Evolutionary conservation across 2,888 invertebrate species (phyloP).

Genomic region (Serrognathus titanus): DNA sequence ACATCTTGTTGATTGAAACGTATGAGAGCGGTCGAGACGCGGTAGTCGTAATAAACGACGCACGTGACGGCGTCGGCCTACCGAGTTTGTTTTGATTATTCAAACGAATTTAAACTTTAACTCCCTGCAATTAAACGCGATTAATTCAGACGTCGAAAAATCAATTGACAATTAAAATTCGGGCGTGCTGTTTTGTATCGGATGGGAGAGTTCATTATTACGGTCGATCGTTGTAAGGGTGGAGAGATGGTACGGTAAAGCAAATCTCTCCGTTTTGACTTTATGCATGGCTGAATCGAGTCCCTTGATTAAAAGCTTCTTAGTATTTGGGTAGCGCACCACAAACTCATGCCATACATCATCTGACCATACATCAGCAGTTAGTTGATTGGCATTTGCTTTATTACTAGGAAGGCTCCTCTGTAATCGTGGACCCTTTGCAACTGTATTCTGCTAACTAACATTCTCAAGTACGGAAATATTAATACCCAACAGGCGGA

Average conservation of each 20-base stretch:
- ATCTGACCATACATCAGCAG: background rate
- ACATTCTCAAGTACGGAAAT: too few relatives aligned
- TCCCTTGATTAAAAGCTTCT: slow-evolving; percentile 1
- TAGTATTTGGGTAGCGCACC: slow-evolving; percentile 1
- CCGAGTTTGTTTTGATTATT: too few relatives aligned
- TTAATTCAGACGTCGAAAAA: too few relatives aligned
- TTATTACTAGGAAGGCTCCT: too few relatives aligned
- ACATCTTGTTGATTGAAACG: background rate
- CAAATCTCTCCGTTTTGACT: slow-evolving; percentile 2
- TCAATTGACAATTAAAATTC: too few relatives aligned
- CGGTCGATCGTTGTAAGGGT: background rate
- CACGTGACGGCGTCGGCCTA: background rate
- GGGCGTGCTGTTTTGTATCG: too few relatives aligned
- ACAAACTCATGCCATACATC: background rate
- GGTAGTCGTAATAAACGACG: background rate
- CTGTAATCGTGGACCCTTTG: too few relatives aligned
- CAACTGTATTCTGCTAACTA: too few relatives aligned
- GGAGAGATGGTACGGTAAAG: background rate
- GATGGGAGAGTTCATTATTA: too few relatives aligned
- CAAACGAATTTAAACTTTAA: too few relatives aligned
- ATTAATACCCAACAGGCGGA: too few relatives aligned
- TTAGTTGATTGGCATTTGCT: background rate
- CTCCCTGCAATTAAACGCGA: too few relatives aligned
- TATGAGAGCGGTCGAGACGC: background rate
- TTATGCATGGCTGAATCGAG: background rate